phyloP scores from a whole-genome alignment of 2,888 invertebrate genomes.

The Acleris laterana region DNA sequence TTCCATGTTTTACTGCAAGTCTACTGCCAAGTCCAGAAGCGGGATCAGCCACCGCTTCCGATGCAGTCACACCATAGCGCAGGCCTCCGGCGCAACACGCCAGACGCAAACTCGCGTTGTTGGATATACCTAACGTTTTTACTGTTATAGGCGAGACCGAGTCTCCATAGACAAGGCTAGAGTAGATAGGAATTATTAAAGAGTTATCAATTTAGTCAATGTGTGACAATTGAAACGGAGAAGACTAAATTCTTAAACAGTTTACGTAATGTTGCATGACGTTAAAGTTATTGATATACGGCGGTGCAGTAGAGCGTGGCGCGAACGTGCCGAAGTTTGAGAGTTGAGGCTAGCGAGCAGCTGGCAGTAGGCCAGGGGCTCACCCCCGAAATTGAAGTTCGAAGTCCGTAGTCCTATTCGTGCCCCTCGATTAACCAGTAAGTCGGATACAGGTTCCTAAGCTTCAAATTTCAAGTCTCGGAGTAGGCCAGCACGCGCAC shows the following conservation, averaged over 20 bases:
- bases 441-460: too few species aligned
- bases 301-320: slow-evolving; percentile 64
- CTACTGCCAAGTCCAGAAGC: too few species aligned
- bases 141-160: slow-evolving; percentile 76
- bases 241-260: slow-evolving; percentile 82
- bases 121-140: slow-evolving; percentile 70
- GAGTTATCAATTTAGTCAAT: slow-evolving; percentile 74
- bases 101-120: slow-evolving; percentile 50
- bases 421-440: too few species aligned
- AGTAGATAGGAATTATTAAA: slow-evolving; percentile 79
- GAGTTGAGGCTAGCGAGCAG: slow-evolving; percentile 35
- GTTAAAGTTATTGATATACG: slow-evolving; percentile 76
- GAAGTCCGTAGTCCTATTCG: too few species aligned
- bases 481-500: too few species aligned
- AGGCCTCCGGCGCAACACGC: slow-evolving; percentile 42
- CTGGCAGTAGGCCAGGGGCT: slow-evolving; percentile 10
- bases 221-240: slow-evolving; percentile 82
- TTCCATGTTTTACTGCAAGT: too few species aligned
- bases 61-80: slow-evolving; percentile 11
- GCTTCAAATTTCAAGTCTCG: too few species aligned
- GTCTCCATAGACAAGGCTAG: slow-evolving; percentile 82
- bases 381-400: background rate
- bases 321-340: slow-evolving; percentile 41
- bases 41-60: background rate
- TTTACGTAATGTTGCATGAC: slow-evolving; percentile 80